These are phyloP conservation scores for Sthenelais limicola DNA, from an alignment of 2,888 invertebrate species.

Conservation along the genomic window DNA sequence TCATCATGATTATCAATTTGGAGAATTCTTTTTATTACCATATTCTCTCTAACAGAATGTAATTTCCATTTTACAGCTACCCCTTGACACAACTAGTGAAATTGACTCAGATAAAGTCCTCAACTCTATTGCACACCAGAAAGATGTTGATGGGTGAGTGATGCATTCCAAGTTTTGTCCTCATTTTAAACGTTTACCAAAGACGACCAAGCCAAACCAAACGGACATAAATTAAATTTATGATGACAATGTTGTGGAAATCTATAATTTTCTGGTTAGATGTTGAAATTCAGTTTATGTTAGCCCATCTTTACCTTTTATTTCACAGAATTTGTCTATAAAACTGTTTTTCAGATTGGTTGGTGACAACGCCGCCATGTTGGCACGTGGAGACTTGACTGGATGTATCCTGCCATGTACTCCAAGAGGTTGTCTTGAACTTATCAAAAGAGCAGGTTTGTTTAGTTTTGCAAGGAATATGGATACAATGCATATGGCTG, in stretches of 20 bases:
- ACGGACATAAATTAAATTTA: too few relatives aligned
- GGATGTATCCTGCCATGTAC: conserved; percentile 95
- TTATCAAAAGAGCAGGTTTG: conserved; percentile 81
- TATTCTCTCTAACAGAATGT: not conserved
- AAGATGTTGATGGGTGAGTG: conserved; percentile 95
- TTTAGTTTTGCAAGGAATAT: too few relatives aligned
- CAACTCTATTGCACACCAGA: conserved; percentile 83
- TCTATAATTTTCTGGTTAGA: too few relatives aligned
- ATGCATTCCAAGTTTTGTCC: too few relatives aligned
- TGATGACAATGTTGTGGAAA: too few relatives aligned
- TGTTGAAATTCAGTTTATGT: too few relatives aligned
- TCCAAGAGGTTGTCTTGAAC: conserved; percentile 93
- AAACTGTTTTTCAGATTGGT: conserved; percentile 77
- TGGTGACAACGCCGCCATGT: conserved; percentile 92
- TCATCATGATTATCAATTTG: too few relatives aligned
- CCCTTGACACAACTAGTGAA: conserved; percentile 85
- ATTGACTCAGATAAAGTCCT: conserved; percentile 87
- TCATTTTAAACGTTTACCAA: too few relatives aligned
- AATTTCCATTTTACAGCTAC: conserved; percentile 76
- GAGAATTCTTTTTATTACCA: not conserved
- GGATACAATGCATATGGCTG: too few relatives aligned
- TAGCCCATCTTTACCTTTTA: too few relatives aligned
- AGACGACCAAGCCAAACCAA: too few relatives aligned
- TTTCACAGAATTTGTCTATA: too few relatives aligned
- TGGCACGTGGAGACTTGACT: conserved; percentile 88